A percentile compares a stretch with the other conserved stretches of the same genome.
These are phyloP conservation scores for Pseudochirops corinnae DNA, from an alignment of 2,797 vertebrate genomes.

Conservation along the genomic window DNA sequence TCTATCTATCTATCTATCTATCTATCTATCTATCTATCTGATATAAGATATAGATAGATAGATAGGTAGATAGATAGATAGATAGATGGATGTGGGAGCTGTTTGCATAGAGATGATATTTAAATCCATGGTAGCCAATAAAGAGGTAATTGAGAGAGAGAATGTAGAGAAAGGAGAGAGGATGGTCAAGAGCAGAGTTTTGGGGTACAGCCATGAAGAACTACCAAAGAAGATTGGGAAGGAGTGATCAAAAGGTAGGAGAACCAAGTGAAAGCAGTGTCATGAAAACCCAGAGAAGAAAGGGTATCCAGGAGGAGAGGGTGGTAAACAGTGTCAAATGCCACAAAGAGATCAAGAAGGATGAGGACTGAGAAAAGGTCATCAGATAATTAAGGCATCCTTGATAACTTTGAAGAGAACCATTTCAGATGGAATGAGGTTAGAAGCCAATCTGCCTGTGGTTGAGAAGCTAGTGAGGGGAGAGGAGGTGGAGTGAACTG, in stretches of 20 bases:
- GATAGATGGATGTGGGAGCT: background rate
- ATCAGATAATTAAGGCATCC: background rate
- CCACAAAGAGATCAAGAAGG: background rate
- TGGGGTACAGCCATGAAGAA: background rate
- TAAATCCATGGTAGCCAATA: background rate
- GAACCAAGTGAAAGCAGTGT: background rate
- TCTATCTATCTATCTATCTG: too few species aligned
- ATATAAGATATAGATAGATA: too few species aligned
- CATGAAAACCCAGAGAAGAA: background rate
- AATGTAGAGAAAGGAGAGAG: background rate
- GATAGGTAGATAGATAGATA: too few species aligned
- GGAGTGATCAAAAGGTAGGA: background rate
- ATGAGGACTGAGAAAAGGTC: background rate
- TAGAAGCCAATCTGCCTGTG: background rate
- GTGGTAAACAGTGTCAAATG: background rate
- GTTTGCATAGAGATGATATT: background rate
- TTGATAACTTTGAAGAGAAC: background rate
- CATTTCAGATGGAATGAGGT: background rate
- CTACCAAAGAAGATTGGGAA: background rate
- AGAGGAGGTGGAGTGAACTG: background rate
- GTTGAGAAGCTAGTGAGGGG: background rate
- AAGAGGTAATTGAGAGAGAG: background rate
- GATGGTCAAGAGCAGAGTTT: background rate
- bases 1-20: too few species aligned
- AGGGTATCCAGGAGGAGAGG: background rate